These are phyloP conservation scores for Listronotus bonariensis DNA, from an alignment of 1,140 invertebrate species.

Conservation along the genomic window DNA sequence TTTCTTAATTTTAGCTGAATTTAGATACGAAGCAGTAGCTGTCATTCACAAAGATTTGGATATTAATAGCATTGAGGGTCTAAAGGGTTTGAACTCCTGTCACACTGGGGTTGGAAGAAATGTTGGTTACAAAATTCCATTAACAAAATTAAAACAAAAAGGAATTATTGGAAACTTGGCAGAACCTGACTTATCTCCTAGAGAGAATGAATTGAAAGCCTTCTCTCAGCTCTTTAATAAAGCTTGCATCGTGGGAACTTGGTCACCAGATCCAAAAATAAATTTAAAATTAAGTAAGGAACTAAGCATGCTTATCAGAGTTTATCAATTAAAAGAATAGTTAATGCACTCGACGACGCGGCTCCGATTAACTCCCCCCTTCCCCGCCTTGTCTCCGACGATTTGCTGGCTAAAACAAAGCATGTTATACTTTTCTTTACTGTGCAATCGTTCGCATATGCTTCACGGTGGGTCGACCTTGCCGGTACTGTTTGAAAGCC, in stretches of 20 bases:
- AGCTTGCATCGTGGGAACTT: constrained; percentile 78
- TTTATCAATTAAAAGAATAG: no score
- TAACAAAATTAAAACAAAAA: constrained; percentile 73
- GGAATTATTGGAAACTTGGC: constrained; percentile 68
- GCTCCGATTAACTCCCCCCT: no score
- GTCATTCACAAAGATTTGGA: constrained; percentile 71
- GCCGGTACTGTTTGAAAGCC: no score
- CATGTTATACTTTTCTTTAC: no score
- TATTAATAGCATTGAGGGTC: constrained; percentile 66
- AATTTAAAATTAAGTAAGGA: constrained; percentile 70
- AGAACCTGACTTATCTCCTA: constrained; percentile 69
- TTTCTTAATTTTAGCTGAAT: constrained; percentile 64
- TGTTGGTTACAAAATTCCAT: constrained; percentile 76
- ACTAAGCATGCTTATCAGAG: neutral
- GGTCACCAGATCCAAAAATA: constrained; percentile 74
- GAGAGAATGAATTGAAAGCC: constrained; percentile 75
- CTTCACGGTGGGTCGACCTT: no score
- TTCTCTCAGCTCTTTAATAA: constrained; percentile 73
- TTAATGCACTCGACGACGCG: no score
- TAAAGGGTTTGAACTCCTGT: constrained; percentile 76
- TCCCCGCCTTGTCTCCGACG: no score
- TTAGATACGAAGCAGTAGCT: constrained; percentile 78
- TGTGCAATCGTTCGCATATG: no score
- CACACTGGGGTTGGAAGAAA: constrained; percentile 80
- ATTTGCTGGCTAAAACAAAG: no score